Percentiles rank a stretch among this genome's conserved stretches.
Evolutionary conservation across 2,888 invertebrate genomes (phyloP).

Genomic region (Drosophila demipolita): DNA sequence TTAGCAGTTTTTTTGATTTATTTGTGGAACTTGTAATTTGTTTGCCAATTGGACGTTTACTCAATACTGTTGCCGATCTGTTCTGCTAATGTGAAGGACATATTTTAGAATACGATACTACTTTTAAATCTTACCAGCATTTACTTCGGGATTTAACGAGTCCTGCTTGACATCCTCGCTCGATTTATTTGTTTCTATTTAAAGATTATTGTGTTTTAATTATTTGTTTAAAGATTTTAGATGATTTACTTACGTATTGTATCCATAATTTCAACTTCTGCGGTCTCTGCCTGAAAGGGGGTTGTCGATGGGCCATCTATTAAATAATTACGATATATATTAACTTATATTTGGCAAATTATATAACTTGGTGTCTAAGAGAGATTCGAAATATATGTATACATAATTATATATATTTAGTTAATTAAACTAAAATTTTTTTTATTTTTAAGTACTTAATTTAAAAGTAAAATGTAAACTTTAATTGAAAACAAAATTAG

Average conservation of each 20-base stretch:
- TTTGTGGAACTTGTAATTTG: constrained; percentile 65
- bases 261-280: neutral
- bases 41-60: constrained; percentile 76
- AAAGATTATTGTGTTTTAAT: neutral
- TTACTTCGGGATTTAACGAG: constrained; percentile 57
- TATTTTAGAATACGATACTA: constrained; percentile 42
- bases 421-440: no score
- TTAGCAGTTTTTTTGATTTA: constrained; percentile 55
- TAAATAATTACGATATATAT: neutral
- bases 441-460: neutral
- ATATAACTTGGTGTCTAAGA: neutral
- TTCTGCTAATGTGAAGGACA: constrained; percentile 75
- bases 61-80: constrained; percentile 70
- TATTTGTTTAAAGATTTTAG: no score
- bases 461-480: neutral
- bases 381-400: no score
- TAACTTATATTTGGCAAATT: neutral
- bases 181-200: neutral
- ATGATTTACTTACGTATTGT: constrained; percentile 4
- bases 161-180: neutral
- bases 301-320: neutral
- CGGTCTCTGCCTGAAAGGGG: neutral
- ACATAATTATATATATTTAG: no score
- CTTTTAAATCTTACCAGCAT: constrained; percentile 70
- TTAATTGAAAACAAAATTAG: neutral